Base-by-base conservation (phyloP, 2,113 vertebrate genomes). In the Silurus glanis region DNA sequence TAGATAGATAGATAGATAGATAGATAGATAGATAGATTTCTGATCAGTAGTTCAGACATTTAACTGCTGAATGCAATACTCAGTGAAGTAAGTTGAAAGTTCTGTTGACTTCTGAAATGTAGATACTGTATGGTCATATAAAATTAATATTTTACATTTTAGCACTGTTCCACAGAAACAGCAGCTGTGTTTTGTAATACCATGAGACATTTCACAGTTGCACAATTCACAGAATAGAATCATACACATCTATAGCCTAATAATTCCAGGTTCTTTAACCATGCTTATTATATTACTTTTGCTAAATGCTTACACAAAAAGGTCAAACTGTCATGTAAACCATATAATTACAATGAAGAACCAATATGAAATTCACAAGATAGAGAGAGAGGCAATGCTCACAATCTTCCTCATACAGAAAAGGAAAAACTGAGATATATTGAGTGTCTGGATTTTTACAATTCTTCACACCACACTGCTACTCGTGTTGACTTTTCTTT, bases 401-500 rank as follows among this genome's bases (percentile, higher is more conserved):
- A 72, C 16, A 0, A 19, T 45, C 28, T 19, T 47, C 9, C 7
- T 1, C 6, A 58, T 49, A 74, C 1, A 49, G 14, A 59, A 75
- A 58, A 17, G 1, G 28, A 0, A 59, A 71, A 17, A 58, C 58
- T 75, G 49, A 37, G 21, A 19, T 19, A 82, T 9, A 13, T 25
- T 47, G 23, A 55, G 71, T 82, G 83, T 85, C 86, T 47, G 72
- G 76, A 28, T 74, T 85, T 89, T 88, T 88, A 88, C 83, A 59
- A 13, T n/a, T 72, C 7, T 85, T 23, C 28, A 28, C 80, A 59
- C 81, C n/a, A 78, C 17, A 49, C 45, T 80, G 64, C 72, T 9
- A 17, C 81, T 87, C 55, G 9, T 86, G 89, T 91, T 90, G 90
- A 92, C 90, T 90, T 55, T 83, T 75, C 5, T 25, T 86, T 83